Evolutionary conservation across 2,113 vertebrate genomes (phyloP), one percentile per base, ranked within the genome.

Genomic region (Chitala chitala): DNA sequence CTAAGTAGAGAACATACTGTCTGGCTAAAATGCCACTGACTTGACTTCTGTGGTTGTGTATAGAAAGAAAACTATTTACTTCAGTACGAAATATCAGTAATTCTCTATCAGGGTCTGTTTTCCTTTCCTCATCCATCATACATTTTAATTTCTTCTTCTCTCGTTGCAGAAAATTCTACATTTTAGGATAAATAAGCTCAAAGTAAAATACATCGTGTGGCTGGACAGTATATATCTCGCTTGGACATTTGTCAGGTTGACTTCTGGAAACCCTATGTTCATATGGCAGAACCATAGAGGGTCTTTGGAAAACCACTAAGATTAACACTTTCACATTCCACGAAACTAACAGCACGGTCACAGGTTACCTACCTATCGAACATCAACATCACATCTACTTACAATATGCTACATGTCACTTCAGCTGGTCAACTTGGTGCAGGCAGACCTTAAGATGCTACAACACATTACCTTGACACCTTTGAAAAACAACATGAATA

Each of bases 401-500:
- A 69, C 51, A 54, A 33, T 56, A n/a, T 75, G 73, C 73, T 75
- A 75, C 73, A 74, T 74, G 48, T 65, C 56, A 74, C 50, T 50
- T 36, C 61, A 74, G 73, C 51, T 20, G 50, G 48, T 40, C 61
- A 53, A 22, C 22, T 36, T 36, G 20, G 51, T 9, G 8, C 58
- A n/a, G 58, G 71, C n/a, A n/a, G 46, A 50, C 73, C n/a, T 36
- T 22, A 42, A 31, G 20, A 50, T 53, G 72, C 72, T 74, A 74
- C 72, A 74, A 63, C 54, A 68, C 42, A 48, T 63, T 26, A 63
- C 61, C 22, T 53, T 24, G 46, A 65, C 20, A 50, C 33, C 73
- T 68, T 38, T 26, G 59, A 13, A 12, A 64, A n/a, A 64, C 12
- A 15, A 65, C 24, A 38, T 42, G 36, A 4, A 26, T 29, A 22